Evolutionary conservation across 2,888 invertebrate genomes (phyloP).

Genomic region (Drosophila gaucha): DNA sequence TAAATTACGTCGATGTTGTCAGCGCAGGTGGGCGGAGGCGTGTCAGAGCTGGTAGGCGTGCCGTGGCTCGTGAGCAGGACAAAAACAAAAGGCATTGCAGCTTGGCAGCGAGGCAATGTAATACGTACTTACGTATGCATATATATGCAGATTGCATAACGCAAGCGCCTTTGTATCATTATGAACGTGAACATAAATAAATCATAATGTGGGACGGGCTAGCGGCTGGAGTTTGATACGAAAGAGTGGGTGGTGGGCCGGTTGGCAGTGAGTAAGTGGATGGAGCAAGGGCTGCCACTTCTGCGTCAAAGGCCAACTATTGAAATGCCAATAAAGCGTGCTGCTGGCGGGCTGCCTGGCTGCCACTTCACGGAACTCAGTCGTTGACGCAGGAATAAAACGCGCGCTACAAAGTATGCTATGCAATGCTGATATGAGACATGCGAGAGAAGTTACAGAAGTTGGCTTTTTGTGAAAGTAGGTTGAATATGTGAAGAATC

Average conservation of each 20-base stretch:
- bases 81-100: slow-evolving; percentile 59
- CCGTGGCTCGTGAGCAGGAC: slow-evolving; percentile 28
- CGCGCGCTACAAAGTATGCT: slow-evolving; percentile 57
- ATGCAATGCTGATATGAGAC: slow-evolving; percentile 31
- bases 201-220: slow-evolving; percentile 60
- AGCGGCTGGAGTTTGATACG: neutral
- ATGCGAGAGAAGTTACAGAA: slow-evolving; percentile 2
- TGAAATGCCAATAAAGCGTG: slow-evolving; percentile 78
- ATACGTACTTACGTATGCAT: slow-evolving; percentile 62
- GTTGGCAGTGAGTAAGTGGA: neutral
- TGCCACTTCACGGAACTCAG: slow-evolving; percentile 35
- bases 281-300: slow-evolving; percentile 19
- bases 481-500: neutral
- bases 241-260: slow-evolving; percentile 3
- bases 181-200: slow-evolving; percentile 75
- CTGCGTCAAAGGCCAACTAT: slow-evolving; percentile 70
- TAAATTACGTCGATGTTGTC: slow-evolving; percentile 63
- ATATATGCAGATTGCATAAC: slow-evolving; percentile 78
- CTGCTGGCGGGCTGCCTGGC: slow-evolving; percentile 35
- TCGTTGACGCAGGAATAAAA: slow-evolving; percentile 45
- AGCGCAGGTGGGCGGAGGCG: slow-evolving; percentile 15
- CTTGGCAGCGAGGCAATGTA: slow-evolving; percentile 25
- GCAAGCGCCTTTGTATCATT: slow-evolving; percentile 76
- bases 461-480: neutral
- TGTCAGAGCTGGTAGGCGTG: slow-evolving; percentile 20